Base-by-base conservation (phyloP, 2,113 vertebrate species). In the Phylloscopus whistleri region DNA sequence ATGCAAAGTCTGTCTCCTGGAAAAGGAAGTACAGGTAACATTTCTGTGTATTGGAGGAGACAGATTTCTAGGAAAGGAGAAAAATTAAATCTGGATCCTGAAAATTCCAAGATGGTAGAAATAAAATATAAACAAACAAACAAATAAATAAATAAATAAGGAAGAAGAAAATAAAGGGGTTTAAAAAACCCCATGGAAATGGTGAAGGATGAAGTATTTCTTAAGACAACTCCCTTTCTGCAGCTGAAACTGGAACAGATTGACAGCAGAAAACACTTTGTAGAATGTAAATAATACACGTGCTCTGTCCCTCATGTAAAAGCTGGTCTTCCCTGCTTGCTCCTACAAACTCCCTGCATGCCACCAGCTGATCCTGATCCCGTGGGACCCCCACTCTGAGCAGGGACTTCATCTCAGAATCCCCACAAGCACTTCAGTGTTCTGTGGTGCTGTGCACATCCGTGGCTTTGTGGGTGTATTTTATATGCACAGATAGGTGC, bases 331-430 rank as follows among this genome's bases (percentile, higher is more conserved):
- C 69, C 31, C 26, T 58, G 2, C 72, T 44, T 14, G 9, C 27
- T 46, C 63, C 13, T 16, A 2, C 1, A 7, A 41, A 26, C 63
- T 48, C 75, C 41, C 27, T 63, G 0, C 0, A 0, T 63, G 44
- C 55, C 33, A 35, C 30, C 75, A 56, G 81, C 85, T 63, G 24
- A 28, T 66, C 41, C 64, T 78, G 52, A 69, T 58, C n/a, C 55
- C 37, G 5, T 33, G 15, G 37, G 48, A 22, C 39, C 58, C 64
- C 35, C 16, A 23, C 16, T 21, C 51, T 0, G 1, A 60, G 68
- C 72, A 73, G 58, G 59, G 76, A 19, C 81, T 69, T 55, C 15
- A 51, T 18, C 59, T 22, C 8, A 8, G 28, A 30, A 28, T 37
- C 64, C 24, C 75, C 28, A 8, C 10, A 1, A 35, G 43, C 53